Percentiles rank a stretch among this genome's conserved stretches.
These are phyloP conservation scores for Tuberolachnus salignus DNA, from an alignment of 2,888 invertebrate species.

Conservation along the genomic window DNA sequence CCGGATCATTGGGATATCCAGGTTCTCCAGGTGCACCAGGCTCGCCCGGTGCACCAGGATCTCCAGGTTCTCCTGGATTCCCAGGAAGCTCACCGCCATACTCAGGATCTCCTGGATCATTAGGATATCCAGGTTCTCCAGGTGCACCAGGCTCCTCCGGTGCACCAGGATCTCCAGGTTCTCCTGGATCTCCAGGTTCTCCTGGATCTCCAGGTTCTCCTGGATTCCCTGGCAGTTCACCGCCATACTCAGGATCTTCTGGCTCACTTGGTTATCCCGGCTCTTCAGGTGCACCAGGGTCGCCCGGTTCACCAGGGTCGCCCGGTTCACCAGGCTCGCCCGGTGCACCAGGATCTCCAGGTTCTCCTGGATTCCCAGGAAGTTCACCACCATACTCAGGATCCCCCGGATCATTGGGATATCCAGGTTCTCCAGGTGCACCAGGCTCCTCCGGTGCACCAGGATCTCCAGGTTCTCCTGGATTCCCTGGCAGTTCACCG, in stretches of 20 bases:
- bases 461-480: constrained; percentile 59
- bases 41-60: constrained; percentile 58
- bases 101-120: constrained; percentile 59
- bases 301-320: constrained; percentile 44
- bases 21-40: constrained; percentile 60
- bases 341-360: constrained; percentile 54
- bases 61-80: constrained; percentile 61
- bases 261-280: constrained; percentile 59
- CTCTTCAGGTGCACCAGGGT: background rate
- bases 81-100: constrained; percentile 57
- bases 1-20: constrained; percentile 62
- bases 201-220: constrained; percentile 61
- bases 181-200: constrained; percentile 19
- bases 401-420: constrained; percentile 61
- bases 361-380: constrained; percentile 27
- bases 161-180: background rate
- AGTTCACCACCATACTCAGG: constrained; percentile 57
- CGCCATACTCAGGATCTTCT: constrained; percentile 60
- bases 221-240: constrained; percentile 60
- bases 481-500: constrained; percentile 56
- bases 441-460: background rate
- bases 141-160: constrained; percentile 53
- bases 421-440: constrained; percentile 39
- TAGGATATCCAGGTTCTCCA: constrained; percentile 58
- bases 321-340: constrained; percentile 56